Evolutionary conservation across 2,113 vertebrate species (phyloP), one percentile per base, ranked within the genome.

Genomic region (Nothoprocta perdicaria): DNA sequence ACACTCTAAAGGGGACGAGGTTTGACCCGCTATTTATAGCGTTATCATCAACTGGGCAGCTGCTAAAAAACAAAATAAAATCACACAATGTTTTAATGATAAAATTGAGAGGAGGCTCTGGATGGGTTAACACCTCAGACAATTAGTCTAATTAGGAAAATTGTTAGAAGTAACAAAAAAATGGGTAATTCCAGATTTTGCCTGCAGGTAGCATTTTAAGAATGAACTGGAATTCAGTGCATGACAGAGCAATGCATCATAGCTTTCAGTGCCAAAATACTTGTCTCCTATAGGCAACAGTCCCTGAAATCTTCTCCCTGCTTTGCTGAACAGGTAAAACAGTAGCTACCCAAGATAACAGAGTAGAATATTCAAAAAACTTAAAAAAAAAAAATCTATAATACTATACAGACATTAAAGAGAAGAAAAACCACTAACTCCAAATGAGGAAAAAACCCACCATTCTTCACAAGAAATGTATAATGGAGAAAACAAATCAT

Each of bases 401-500:
- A 19, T 17, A 24, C 15, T 14, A 50, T 18, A 29, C 17, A 48
- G 24, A 40, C 16, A 15, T 6, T 21, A 46, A 21, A 23, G 23
- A 50, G n/a, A 9, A 33, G 69, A 62, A 19, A 10, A 5, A 4
- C 9, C 33, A 24, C 55, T 15, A 86, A 40, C 45, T 27, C 22
- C n/a, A 63, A 52, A 26, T 26, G 24, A 53, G 24, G 13, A 14
- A 53, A 24, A 53, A 26, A 23, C 12, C 14, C 48, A 48, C 33
- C 4, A 1, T 74, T 78, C n/a, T 71, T 41, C 35, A 66, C n/a
- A 48, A 45, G 0, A 69, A 18, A 14, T 27, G 19, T 1, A 11
- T 3, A 43, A 48, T 40, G 40, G 12, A 53, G 62, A 78, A 66
- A 22, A 11, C 45, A 66, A n/a, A 84, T 11, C 57, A 22, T 40